Base-by-base conservation (phyloP, 2,797 vertebrate species). In the Chelmon rostratus region DNA sequence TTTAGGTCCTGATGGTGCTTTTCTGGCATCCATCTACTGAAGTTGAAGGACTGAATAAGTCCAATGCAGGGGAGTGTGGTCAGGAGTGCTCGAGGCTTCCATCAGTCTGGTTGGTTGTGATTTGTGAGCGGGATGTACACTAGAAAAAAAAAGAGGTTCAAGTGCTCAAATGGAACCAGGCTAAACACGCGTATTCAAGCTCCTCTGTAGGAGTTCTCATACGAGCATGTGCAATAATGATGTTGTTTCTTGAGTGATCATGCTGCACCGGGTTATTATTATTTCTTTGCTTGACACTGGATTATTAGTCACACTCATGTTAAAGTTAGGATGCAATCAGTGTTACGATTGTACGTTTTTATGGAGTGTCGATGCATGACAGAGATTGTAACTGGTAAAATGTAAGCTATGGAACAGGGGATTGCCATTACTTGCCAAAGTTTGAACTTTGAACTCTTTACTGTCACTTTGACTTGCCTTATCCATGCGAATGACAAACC, bases 201-300 rank as follows among this genome's bases (percentile, higher is more conserved):
- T 89, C 88, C 86, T 87, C 79, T 61, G 73, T 47, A 84, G 89
- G 88, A 83, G 89, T 87, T 88, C 84, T 93, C 88, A 79, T 84
- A 85, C 44, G 89, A 94, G 95, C 91, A 94, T 95, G 95, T 95
- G 95, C 94, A 96, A 95, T 95, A 94, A 93, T 71, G 64, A 86
- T 76, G 70, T 83, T 85, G 82, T 92, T 93, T 90, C 68, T 89
- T 88, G 77, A 88, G 90, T 92, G 83, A 89, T 88, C 82, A 88
- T 85, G 79, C 88, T 82, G 79, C 90, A 86, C 81, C 70, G 79
- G 76, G 67, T 69, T 73, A 62, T 78, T 71, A 52, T 71, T 74
- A 44, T 77, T 78, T 79, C 82, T 88, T 86, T 83, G 78, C 86
- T 88, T 84, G 84, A 93, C 93, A 91, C 89, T 92, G 93, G 84